Evolutionary conservation across 1,140 invertebrate species (phyloP).

Genomic region (Pachyrhynchus sulphureomaculatus): DNA sequence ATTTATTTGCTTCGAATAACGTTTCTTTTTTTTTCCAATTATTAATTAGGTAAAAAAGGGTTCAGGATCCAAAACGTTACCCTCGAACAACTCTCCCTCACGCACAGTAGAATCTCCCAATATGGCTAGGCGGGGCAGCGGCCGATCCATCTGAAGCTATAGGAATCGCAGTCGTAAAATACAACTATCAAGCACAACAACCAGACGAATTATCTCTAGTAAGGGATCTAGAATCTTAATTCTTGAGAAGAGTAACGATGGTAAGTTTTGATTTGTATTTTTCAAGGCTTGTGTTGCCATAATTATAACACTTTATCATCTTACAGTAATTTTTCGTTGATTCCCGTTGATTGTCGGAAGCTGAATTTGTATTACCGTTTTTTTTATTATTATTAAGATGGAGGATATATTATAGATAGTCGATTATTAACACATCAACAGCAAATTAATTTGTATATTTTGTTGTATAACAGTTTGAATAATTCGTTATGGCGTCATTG

Average conservation of each 20-base stretch:
- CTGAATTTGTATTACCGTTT: too few species aligned
- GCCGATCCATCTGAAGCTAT: constrained; percentile 86
- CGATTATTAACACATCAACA: too few species aligned
- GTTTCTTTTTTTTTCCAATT: background rate
- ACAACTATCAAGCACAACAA: constrained; percentile 97
- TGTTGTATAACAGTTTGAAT: too few species aligned
- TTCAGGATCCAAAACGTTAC: constrained; percentile 81
- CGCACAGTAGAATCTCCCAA: constrained; percentile 76
- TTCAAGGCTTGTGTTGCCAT: too few species aligned
- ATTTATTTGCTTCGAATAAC: too few species aligned
- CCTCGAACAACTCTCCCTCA: constrained; percentile 77
- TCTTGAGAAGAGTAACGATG: constrained; percentile 97
- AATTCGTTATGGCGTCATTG: too few species aligned
- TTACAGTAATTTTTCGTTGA: too few species aligned
- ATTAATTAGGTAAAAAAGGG: constrained; percentile 48
- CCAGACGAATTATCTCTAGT: constrained; percentile 92
- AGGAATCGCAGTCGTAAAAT: constrained; percentile 92
- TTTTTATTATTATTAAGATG: too few species aligned
- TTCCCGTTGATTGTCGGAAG: too few species aligned
- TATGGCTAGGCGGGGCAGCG: constrained; percentile 69
- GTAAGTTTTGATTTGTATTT: constrained; percentile 40
- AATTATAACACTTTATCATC: too few species aligned
- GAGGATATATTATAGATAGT: too few species aligned
- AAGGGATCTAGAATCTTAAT: constrained; percentile 90
- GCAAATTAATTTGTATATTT: too few species aligned